phyloP scores from a whole-genome alignment of 1,140 invertebrate species.

The Lineus longissimus region DNA sequence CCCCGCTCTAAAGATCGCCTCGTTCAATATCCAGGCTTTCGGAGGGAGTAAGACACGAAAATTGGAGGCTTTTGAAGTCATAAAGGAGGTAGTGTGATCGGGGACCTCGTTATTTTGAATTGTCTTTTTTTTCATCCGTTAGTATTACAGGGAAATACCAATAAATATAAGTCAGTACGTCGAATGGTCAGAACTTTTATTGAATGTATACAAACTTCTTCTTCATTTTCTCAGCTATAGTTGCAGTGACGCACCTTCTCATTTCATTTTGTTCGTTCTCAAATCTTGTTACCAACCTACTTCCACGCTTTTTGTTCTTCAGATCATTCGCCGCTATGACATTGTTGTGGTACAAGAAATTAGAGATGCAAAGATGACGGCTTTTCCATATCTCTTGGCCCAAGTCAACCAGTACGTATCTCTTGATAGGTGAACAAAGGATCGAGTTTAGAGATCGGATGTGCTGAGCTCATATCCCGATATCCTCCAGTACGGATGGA shows the following conservation, averaged over 20 bases:
- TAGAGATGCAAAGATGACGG: conserved; percentile 4
- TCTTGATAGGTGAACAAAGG: background rate
- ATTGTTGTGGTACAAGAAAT: conserved; percentile 15
- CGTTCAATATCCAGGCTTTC: conserved; percentile 18
- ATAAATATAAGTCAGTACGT: too few species aligned
- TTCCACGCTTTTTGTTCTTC: conserved; percentile 6
- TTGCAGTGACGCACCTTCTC: too few species aligned
- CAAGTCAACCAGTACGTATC: conserved; percentile 1
- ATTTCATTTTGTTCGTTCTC: too few species aligned
- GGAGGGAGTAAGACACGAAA: conserved; percentile 8
- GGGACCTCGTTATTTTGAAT: background rate
- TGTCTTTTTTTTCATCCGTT: too few species aligned
- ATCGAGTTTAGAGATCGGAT: too few species aligned
- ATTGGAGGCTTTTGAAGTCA: background rate
- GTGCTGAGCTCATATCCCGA: too few species aligned
- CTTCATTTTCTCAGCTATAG: too few species aligned
- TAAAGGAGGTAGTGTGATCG: conserved; percentile 9
- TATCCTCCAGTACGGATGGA: too few species aligned
- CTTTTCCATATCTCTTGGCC: conserved; percentile 7
- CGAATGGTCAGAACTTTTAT: too few species aligned
- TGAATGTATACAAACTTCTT: too few species aligned
- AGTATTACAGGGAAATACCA: too few species aligned
- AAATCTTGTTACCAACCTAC: too few species aligned
- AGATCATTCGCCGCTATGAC: conserved; percentile 18
- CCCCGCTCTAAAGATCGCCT: background rate